These are phyloP conservation scores for Sialis fuliginosa DNA, from an alignment of 2,888 invertebrate species.

Conservation along the genomic window DNA sequence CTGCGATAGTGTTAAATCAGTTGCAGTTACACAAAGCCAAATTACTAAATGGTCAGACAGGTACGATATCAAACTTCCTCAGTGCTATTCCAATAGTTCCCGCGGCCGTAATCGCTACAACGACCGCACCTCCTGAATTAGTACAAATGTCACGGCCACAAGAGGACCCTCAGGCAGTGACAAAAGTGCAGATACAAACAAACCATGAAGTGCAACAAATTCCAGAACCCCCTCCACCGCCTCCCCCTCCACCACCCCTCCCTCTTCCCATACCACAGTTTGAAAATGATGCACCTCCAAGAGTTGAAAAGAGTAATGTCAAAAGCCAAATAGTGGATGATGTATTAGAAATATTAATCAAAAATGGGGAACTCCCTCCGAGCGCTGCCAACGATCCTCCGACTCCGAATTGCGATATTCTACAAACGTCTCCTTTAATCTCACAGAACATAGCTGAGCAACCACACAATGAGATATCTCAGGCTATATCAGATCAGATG, in stretches of 20 bases:
- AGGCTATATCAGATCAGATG: constrained; percentile 4
- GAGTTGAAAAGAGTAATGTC: constrained; percentile 28
- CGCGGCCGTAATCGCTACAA: constrained; percentile 21
- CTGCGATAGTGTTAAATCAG: constrained; percentile 31
- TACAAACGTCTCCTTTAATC: constrained; percentile 23
- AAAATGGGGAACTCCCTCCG: constrained; percentile 81
- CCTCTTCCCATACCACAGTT: constrained; percentile 50
- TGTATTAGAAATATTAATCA: constrained; percentile 82
- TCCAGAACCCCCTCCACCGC: constrained; percentile 1
- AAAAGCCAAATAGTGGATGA: constrained; percentile 78
- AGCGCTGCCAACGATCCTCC: constrained; percentile 64
- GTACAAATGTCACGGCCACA: constrained; percentile 9
- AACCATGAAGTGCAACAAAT: not conserved
- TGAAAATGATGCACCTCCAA: constrained; percentile 47
- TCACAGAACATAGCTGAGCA: constrained; percentile 1
- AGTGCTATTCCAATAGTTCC: constrained; percentile 20
- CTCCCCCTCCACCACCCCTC: constrained; percentile 15
- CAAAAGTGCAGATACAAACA: constrained; percentile 14
- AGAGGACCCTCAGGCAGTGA: constrained; percentile 14
- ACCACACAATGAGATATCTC: not conserved
- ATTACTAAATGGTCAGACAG: constrained; percentile 29
- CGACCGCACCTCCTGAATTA: constrained; percentile 19
- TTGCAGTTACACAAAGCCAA: constrained; percentile 30
- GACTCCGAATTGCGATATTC: constrained; percentile 24
- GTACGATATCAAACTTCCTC: constrained; percentile 41